Conservation (phyloP, 2,888 invertebrate genomes). For the Lepas anatifera region DNA sequence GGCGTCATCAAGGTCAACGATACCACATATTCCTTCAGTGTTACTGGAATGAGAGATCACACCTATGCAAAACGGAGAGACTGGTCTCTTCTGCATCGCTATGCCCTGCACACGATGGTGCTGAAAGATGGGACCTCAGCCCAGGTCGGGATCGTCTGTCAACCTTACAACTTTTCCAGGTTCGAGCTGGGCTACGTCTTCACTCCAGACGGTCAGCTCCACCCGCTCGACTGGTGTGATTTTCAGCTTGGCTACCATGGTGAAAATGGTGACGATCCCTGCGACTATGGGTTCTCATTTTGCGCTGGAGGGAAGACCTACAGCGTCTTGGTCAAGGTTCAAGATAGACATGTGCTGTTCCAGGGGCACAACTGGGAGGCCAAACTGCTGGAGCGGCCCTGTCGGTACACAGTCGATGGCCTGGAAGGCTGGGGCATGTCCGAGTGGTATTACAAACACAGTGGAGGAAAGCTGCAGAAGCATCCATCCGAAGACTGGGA, state of each 20-base stretch:
- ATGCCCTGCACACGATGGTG: conserved; percentile 64
- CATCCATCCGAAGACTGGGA: no score
- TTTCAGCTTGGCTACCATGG: conserved; percentile 49
- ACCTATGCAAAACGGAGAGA: conserved; percentile 63
- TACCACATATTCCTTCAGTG: conserved; percentile 37
- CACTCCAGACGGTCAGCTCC: conserved; percentile 37
- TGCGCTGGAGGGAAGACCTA: conserved; percentile 43
- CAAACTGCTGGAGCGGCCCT: conserved; percentile 47
- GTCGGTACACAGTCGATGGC: conserved; percentile 46
- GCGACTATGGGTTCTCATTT: conserved; percentile 49
- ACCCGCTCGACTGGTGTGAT: conserved; percentile 42
- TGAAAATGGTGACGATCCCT: conserved; percentile 45
- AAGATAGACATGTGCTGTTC: conserved; percentile 44
- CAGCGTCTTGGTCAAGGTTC: conserved; percentile 41
- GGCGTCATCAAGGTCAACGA: conserved; percentile 47
- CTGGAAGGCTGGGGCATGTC: conserved; percentile 49
- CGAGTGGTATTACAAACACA: conserved; percentile 53
- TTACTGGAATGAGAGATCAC: conserved; percentile 64
- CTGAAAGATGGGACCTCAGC: conserved; percentile 54
- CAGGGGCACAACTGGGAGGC: conserved; percentile 48
- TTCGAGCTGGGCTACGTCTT: conserved; percentile 35
- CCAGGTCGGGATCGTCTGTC: conserved; percentile 59
- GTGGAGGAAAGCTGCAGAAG: conserved; percentile 45
- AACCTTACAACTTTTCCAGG: conserved; percentile 51
- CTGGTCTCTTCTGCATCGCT: conserved; percentile 62